Conservation (phyloP, 2,113 vertebrate genomes). For the Notarius lentiginosus region DNA sequence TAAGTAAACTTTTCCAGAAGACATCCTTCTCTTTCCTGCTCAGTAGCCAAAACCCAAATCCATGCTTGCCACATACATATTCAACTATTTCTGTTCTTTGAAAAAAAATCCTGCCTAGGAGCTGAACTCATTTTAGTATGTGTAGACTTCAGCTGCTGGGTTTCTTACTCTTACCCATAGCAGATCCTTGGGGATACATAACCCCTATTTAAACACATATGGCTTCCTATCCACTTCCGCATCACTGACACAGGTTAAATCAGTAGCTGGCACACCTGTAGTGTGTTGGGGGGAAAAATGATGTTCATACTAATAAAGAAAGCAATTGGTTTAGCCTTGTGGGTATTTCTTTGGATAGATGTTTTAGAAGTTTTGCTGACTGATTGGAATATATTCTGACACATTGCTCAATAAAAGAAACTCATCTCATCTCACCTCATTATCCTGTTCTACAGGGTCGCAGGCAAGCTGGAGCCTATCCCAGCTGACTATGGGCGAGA, state of each 20-base stretch:
- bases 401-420: not conserved
- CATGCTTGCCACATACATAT: not conserved
- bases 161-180: not conserved
- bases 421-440: too few species aligned
- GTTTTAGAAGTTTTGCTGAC: not conserved
- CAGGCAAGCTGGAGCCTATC: too few species aligned
- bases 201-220: not conserved
- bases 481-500: too few species aligned
- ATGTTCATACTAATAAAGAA: not conserved
- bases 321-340: not conserved
- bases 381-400: not conserved
- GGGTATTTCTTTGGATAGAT: not conserved
- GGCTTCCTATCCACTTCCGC: not conserved
- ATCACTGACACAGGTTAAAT: not conserved
- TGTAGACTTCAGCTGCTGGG: not conserved
- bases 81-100: not conserved
- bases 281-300: not conserved
- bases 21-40: not conserved
- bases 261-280: not conserved
- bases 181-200: not conserved
- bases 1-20: not conserved
- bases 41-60: not conserved
- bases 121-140: constrained; percentile 8
- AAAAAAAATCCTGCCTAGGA: not conserved
- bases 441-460: too few species aligned